Conservation (phyloP, 2,888 invertebrate species). For the Zhengitettix transpicula region DNA sequence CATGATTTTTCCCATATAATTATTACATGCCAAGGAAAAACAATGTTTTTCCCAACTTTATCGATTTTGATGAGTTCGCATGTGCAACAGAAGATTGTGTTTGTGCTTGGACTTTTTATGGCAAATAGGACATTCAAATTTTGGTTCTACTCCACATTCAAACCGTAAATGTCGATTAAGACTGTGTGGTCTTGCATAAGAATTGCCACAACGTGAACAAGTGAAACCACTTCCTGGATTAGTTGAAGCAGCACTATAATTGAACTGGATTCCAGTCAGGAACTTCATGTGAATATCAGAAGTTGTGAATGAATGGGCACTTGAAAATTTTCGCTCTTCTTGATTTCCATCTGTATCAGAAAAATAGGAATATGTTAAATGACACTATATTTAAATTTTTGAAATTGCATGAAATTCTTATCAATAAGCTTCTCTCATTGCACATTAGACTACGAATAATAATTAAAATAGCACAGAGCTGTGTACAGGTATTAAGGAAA, state of each 20-base stretch:
- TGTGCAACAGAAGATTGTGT: conserved; percentile 32
- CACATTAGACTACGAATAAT: no score
- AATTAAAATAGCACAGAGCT: no score
- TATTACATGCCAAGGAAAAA: no score
- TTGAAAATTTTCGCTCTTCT: no score
- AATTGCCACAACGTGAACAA: conserved; percentile 38
- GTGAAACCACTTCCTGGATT: conserved; percentile 15
- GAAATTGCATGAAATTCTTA: no score
- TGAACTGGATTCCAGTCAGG: background rate
- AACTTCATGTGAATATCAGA: background rate
- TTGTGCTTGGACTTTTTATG: conserved; percentile 40
- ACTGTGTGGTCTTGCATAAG: conserved; percentile 36
- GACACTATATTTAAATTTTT: no score
- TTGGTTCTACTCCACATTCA: conserved; percentile 42
- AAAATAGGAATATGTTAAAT: no score
- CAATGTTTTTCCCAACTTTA: conserved; percentile 8
- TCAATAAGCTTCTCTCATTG: no score
- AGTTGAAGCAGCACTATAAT: background rate
- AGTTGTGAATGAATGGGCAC: background rate
- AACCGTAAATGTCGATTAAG: conserved; percentile 38
- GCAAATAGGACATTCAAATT: conserved; percentile 42
- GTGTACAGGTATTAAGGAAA: no score
- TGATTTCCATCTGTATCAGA: no score
- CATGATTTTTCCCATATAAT: no score
- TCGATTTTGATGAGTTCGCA: conserved; percentile 27